These are phyloP conservation scores for Larimichthys polyactis DNA, from an alignment of 2,113 vertebrate genomes.

Conservation along the genomic window DNA sequence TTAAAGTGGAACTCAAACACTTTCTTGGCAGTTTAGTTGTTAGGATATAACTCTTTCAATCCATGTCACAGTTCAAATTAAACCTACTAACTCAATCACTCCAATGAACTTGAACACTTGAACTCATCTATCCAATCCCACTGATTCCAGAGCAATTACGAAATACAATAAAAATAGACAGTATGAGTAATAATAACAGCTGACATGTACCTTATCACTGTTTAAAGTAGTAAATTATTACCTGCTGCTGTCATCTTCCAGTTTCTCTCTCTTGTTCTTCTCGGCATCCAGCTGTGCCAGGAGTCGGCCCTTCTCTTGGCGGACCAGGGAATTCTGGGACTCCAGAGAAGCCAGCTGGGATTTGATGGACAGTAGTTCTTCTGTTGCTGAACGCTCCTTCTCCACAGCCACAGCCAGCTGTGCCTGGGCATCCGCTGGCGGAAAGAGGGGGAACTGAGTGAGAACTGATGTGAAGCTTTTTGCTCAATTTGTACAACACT, in stretches of 20 bases:
- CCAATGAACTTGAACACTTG: no score
- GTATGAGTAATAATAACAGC: background rate
- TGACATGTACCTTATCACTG: background rate
- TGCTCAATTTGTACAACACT: background rate
- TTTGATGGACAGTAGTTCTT: slow-evolving; percentile 91
- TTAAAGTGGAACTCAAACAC: background rate
- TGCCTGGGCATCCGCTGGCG: slow-evolving; percentile 90
- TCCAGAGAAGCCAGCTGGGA: slow-evolving; percentile 91
- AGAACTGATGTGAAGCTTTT: background rate
- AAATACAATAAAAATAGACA: background rate
- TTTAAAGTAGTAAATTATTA: slow-evolving; percentile 54
- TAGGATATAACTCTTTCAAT: background rate
- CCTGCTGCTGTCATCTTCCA: slow-evolving; percentile 95
- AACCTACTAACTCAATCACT: background rate
- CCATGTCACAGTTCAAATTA: background rate
- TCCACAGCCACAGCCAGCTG: slow-evolving; percentile 93
- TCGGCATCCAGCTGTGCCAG: slow-evolving; percentile 91
- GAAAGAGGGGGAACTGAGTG: background rate
- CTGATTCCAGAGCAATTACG: background rate
- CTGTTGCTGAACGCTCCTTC: slow-evolving; percentile 92
- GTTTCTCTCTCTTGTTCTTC: slow-evolving; percentile 88
- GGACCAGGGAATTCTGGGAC: slow-evolving; percentile 92
- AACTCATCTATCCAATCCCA: background rate
- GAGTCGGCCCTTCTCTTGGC: slow-evolving; percentile 92
- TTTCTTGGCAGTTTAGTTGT: background rate